These are phyloP conservation scores for Tursiops truncatus DNA, from an alignment of 2,113 vertebrate genomes.

Conservation along the genomic window DNA sequence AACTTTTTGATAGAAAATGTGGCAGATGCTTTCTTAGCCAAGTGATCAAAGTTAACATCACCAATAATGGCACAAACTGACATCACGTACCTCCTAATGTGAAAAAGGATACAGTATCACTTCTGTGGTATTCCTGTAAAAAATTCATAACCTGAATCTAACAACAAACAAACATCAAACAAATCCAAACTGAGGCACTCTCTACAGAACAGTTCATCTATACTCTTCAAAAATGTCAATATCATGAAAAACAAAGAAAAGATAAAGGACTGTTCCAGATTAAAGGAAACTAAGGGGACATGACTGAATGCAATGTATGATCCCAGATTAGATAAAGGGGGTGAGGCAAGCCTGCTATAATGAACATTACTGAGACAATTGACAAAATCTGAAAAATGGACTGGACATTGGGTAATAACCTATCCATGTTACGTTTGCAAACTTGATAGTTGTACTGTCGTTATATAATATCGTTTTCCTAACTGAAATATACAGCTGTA, in stretches of 20 bases:
- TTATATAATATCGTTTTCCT: not conserved
- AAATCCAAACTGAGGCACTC: not conserved
- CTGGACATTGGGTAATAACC: not conserved
- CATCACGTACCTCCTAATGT: not conserved
- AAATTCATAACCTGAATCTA: not conserved
- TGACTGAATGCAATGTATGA: not conserved
- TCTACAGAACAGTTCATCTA: not conserved
- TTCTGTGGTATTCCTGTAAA: not conserved
- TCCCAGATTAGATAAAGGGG: not conserved
- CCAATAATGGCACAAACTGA: not conserved
- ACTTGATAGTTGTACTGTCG: not conserved
- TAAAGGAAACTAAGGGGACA: not conserved
- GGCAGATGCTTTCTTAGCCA: not conserved
- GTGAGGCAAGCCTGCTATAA: not conserved
- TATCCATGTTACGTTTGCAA: not conserved
- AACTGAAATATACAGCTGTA: not conserved
- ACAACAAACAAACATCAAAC: not conserved
- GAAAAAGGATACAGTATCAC: not conserved
- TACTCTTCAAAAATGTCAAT: not conserved
- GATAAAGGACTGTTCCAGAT: not conserved
- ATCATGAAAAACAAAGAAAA: not conserved
- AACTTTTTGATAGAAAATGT: not conserved
- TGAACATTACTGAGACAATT: not conserved
- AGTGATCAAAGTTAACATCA: not conserved
- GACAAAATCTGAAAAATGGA: not conserved